Conservation (phyloP, 2,113 vertebrate genomes). For the Nesoenas mayeri region DNA sequence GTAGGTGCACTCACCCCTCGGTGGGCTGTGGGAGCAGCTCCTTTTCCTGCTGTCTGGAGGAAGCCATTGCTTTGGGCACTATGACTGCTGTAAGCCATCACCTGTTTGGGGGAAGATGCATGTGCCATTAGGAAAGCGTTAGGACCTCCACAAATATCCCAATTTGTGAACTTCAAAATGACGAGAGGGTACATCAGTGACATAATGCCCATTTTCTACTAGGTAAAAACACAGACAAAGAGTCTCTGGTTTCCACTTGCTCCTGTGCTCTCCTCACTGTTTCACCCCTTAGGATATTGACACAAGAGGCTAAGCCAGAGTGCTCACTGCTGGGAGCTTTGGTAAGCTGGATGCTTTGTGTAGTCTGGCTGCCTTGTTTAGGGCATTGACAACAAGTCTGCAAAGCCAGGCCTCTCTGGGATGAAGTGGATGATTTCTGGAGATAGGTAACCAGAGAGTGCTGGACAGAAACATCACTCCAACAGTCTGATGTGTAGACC, state of each 20-base stretch:
- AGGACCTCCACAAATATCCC: neutral
- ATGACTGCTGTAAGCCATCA: constrained; percentile 60
- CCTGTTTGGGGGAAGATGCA: constrained; percentile 25
- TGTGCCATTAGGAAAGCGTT: neutral
- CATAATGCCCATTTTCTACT: neutral
- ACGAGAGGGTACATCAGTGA: neutral
- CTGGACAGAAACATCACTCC: neutral
- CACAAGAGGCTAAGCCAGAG: neutral
- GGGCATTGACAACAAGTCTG: neutral
- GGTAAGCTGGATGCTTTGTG: neutral
- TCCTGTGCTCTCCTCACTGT: neutral
- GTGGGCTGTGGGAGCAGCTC: constrained; percentile 68
- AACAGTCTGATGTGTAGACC: neutral
- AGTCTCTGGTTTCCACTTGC: neutral
- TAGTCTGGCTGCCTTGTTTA: neutral
- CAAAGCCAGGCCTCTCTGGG: neutral
- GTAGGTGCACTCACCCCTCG: constrained; percentile 75
- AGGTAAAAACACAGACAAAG: neutral
- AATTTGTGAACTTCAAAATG: neutral
- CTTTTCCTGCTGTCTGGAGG: constrained; percentile 77
- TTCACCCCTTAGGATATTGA: neutral
- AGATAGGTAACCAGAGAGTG: neutral
- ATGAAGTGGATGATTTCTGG: neutral
- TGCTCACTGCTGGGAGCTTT: neutral
- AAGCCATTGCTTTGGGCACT: constrained; percentile 86